Evolutionary conservation across 1,140 invertebrate species (phyloP), one percentile per base, ranked within the genome.

Genomic region (Achroia grisella): DNA sequence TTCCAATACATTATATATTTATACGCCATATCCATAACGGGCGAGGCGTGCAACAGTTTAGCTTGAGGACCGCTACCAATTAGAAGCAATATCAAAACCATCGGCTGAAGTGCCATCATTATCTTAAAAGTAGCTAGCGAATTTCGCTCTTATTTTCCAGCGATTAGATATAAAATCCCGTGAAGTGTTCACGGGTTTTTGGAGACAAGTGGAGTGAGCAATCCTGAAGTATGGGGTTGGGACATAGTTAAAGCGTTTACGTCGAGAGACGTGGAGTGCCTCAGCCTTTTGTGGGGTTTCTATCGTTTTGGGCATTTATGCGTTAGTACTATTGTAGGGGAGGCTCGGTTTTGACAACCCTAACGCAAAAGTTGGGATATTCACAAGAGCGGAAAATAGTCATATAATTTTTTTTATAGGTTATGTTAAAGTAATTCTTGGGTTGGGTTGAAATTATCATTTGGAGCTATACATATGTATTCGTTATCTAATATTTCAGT

Each of bases 151-250:
- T 76, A 48, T 29, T 44, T 44, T 63, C 40, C 46, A 28, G 63
- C 44, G 39, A 65, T 73, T 79, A 71, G 61, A 66, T 52, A 56
- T 55, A 73, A 62, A 76, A 66, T 80, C 59, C 57, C 56, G 53
- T 71, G 68, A 65, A 76, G 71, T 68, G 52, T 71, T 73, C 66
- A 76, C 66, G 74, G 68, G 70, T 72, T 82, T 84, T 77, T 72
- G 80, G 78, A 84, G 78, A 84, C 73, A 80, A 81, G 80, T 82
- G 68, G 76, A 82, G 76, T 84, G 80, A 84, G 80, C 80, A 84
- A 63, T 76, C 78, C 69, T 84, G 65, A 57, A 84, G 73, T 69
- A 73, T 71, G 65, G 77, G 77, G 80, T 72, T 63, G 77, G 77
- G 74, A 77, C 71, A 81, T 81, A 74, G 80, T 82, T 84, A 80